These are phyloP conservation scores for Periphyllus acericola DNA, from an alignment of 2,888 invertebrate genomes.

Conservation along the genomic window DNA sequence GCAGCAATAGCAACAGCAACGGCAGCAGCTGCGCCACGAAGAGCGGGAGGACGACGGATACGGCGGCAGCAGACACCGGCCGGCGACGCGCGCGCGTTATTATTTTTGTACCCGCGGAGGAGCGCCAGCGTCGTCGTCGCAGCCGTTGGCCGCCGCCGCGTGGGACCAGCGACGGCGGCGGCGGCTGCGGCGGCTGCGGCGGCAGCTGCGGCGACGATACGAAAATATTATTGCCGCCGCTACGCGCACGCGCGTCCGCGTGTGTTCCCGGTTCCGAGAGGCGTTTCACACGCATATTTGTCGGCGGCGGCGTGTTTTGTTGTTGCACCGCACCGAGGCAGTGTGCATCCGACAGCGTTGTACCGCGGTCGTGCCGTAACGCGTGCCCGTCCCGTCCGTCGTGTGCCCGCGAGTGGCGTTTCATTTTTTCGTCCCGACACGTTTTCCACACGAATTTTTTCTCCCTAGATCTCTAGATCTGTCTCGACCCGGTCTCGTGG, in stretches of 20 bases:
- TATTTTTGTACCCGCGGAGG: not conserved
- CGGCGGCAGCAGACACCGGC: not conserved
- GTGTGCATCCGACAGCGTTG: not conserved
- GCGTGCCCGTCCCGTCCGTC: not conserved
- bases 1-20: too few relatives aligned
- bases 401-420: not conserved
- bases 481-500: too few relatives aligned
- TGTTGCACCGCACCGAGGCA: not conserved
- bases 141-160: slow-evolving; percentile 5
- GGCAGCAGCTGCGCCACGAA: not conserved
- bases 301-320: not conserved
- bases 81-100: slow-evolving; percentile 8
- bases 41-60: not conserved
- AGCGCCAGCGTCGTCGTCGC: slow-evolving; percentile 49
- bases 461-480: too few relatives aligned
- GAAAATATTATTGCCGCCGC: slow-evolving; percentile 37
- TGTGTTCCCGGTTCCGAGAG: not conserved
- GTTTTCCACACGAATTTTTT: too few relatives aligned
- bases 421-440: too few relatives aligned
- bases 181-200: not conserved
- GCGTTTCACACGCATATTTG: slow-evolving; percentile 17
- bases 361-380: not conserved
- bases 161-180: slow-evolving; percentile 2
- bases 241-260: not conserved
- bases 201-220: slow-evolving; percentile 23